phyloP scores from a whole-genome alignment of 2,797 vertebrate genomes.

The Poeciliopsis paucimaculata region DNA sequence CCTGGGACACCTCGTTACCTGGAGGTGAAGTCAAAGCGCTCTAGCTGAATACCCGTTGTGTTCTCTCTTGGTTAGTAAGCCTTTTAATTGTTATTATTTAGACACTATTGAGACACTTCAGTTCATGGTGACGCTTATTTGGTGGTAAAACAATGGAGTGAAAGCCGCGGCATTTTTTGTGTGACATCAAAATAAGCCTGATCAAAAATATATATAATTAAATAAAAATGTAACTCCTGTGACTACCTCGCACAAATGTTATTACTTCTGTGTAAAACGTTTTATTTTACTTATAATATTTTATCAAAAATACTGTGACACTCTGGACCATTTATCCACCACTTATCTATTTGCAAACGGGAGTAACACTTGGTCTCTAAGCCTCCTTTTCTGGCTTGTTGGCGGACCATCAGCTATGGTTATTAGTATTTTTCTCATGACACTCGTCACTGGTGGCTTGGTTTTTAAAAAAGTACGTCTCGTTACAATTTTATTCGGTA shows the following conservation, averaged over 20 bases:
- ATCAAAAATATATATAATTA: neutral
- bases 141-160: neutral
- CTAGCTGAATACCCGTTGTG: neutral
- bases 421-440: neutral
- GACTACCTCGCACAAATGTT: neutral
- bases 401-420: neutral
- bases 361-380: neutral
- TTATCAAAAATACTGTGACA: neutral
- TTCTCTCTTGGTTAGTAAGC: neutral
- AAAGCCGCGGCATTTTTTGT: neutral
- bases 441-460: neutral
- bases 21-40: conserved; percentile 1
- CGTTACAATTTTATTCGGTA: neutral
- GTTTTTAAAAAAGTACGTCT: neutral
- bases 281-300: neutral
- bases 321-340: neutral
- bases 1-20: conserved; percentile 94
- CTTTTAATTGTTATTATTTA: neutral
- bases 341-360: neutral
- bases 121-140: neutral
- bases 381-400: neutral
- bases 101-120: neutral
- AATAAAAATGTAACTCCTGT: neutral
- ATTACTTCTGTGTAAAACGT: neutral
- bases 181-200: neutral